phyloP scores from a whole-genome alignment of 2,797 vertebrate species.

The Sebastiscus tertius region DNA sequence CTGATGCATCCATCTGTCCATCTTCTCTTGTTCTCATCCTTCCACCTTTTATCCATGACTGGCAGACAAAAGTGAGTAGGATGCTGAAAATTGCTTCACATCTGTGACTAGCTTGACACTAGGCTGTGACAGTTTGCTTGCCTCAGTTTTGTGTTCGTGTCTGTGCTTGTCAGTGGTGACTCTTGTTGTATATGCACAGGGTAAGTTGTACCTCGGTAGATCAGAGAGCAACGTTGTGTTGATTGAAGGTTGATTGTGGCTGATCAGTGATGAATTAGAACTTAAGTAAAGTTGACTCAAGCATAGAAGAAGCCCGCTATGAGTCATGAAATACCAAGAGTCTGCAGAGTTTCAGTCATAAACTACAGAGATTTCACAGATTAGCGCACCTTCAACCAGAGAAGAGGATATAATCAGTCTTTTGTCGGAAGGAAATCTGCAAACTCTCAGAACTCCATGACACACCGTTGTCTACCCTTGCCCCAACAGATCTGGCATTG shows the following conservation, averaged over 20 bases:
- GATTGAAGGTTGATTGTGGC: not conserved
- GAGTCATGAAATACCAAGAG: not conserved
- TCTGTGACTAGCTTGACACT: constrained; percentile 1
- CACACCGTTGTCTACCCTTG: constrained; percentile 1
- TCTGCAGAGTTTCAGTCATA: constrained; percentile 16
- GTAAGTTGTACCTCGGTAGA: not conserved
- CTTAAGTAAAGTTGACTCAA: not conserved
- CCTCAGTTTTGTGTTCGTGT: constrained; percentile 32
- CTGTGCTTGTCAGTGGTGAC: not conserved
- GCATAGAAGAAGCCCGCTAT: not conserved
- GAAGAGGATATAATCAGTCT: constrained; percentile 19
- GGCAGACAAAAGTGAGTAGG: constrained; percentile 78
- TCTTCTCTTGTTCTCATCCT: constrained; percentile 16
- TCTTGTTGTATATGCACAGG: not conserved
- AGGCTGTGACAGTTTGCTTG: not conserved
- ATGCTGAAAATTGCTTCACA: constrained; percentile 1
- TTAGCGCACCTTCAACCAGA: not conserved
- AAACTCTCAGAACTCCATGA: constrained; percentile 20
- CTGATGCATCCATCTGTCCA: not conserved
- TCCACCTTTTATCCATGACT: constrained; percentile 21
- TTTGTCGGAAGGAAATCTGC: constrained; percentile 33
- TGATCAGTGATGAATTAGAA: not conserved
- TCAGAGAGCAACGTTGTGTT: not conserved
- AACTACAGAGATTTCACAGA: not conserved
- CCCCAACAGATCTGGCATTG: constrained; percentile 3